Percentiles rank a stretch among this genome's conserved stretches.
Evolutionary conservation across 2,888 invertebrate genomes (phyloP).

Genomic region (Podabrus alpinus): DNA sequence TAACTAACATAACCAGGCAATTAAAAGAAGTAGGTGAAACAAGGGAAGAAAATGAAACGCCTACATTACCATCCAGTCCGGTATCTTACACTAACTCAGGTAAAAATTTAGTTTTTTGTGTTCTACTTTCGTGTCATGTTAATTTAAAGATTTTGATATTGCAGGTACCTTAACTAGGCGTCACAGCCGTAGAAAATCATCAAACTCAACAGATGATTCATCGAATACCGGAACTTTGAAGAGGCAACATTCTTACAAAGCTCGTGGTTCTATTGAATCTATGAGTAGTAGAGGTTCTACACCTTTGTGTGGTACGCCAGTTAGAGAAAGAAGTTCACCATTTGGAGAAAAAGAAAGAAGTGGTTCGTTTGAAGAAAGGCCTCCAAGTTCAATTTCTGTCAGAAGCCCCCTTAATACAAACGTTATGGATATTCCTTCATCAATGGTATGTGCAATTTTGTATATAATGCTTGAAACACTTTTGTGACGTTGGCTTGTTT

Average conservation of each 20-base stretch:
- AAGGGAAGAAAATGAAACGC: conserved; percentile 59
- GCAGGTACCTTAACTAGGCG: conserved; percentile 57
- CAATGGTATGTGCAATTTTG: conserved; percentile 48
- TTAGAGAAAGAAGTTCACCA: conserved; percentile 57
- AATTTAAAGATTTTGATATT: background rate
- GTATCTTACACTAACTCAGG: conserved; percentile 50
- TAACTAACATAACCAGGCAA: conserved; percentile 88
- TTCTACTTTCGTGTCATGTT: background rate
- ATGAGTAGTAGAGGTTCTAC: conserved; percentile 57
- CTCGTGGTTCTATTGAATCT: conserved; percentile 57
- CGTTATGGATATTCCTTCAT: conserved; percentile 48
- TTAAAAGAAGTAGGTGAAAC: conserved; percentile 87
- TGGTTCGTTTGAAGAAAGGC: conserved; percentile 41
- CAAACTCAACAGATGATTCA: conserved; percentile 51
- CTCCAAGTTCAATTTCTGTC: conserved; percentile 45
- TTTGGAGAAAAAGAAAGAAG: conserved; percentile 47
- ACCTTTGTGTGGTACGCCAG: conserved; percentile 59
- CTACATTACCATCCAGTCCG: conserved; percentile 44
- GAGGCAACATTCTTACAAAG: conserved; percentile 63
- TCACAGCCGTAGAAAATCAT: conserved; percentile 59
- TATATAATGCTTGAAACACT: background rate
- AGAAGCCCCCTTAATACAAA: conserved; percentile 43
- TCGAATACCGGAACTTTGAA: conserved; percentile 60
- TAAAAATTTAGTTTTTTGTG: background rate
- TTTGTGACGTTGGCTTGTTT: background rate